phyloP scores from a whole-genome alignment of 2,888 invertebrate genomes.

The Drosophila ustulata region DNA sequence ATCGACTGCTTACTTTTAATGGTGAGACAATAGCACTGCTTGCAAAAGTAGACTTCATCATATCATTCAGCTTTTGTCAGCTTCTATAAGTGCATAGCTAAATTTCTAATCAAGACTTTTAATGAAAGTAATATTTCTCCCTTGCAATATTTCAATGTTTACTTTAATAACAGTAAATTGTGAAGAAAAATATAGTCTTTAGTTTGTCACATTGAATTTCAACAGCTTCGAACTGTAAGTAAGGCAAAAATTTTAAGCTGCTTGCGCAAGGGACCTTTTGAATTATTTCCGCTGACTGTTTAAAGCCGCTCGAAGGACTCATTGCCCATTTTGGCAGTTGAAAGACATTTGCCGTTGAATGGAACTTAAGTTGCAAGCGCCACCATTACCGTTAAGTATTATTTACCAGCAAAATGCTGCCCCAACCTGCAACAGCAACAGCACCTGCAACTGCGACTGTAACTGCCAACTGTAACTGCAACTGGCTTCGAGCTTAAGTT shows the following conservation, averaged over 20 bases:
- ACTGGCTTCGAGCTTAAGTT: conserved; percentile 21
- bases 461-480: conserved; percentile 14
- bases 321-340: conserved; percentile 42
- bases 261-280: conserved; percentile 3
- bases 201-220: not conserved
- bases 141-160: not conserved
- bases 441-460: conserved; percentile 1
- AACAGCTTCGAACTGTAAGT: not conserved
- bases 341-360: conserved; percentile 51
- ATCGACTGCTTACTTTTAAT: not conserved
- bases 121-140: not conserved
- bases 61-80: not conserved
- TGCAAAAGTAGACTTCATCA: not conserved
- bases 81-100: too few species aligned
- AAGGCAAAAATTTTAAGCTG: conserved; percentile 9
- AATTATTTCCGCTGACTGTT: conserved; percentile 20
- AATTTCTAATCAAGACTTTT: too few species aligned
- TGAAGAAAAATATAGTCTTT: not conserved
- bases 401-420: conserved; percentile 48
- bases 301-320: conserved; percentile 32
- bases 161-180: not conserved
- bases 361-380: conserved; percentile 50
- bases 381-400: conserved; percentile 60
- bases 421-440: conserved; percentile 6
- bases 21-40: not conserved